phyloP scores from a whole-genome alignment of 2,888 invertebrate genomes.

The Pecten maximus region DNA sequence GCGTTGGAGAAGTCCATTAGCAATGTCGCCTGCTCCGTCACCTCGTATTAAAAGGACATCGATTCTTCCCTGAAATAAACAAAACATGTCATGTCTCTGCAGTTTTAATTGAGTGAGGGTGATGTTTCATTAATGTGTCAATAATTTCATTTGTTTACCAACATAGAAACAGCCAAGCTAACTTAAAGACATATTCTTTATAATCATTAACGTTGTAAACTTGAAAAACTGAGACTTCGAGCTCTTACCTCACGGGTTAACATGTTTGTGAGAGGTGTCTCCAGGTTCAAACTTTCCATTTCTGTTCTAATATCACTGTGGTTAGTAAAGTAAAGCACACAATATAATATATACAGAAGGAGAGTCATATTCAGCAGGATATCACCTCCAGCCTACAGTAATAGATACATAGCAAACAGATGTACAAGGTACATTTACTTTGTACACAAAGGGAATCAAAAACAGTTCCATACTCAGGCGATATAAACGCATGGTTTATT shows the following conservation, averaged over 20 bases:
- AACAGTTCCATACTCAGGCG: no score
- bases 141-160: no score
- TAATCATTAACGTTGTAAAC: no score
- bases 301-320: neutral
- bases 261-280: neutral
- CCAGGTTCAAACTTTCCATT: neutral
- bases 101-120: neutral
- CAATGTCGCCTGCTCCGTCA: neutral
- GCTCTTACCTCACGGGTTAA: neutral
- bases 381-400: neutral
- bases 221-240: neutral
- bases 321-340: neutral
- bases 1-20: neutral
- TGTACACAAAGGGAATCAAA: no score
- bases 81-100: neutral
- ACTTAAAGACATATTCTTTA: neutral
- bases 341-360: no score
- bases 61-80: neutral
- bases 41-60: neutral
- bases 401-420: no score
- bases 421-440: no score
- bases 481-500: no score
- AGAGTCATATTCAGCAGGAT: no score
- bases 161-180: neutral
- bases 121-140: no score